Base-by-base conservation (phyloP, 92 coral and sea anemone species). In the Epizoanthus illoricatus region DNA sequence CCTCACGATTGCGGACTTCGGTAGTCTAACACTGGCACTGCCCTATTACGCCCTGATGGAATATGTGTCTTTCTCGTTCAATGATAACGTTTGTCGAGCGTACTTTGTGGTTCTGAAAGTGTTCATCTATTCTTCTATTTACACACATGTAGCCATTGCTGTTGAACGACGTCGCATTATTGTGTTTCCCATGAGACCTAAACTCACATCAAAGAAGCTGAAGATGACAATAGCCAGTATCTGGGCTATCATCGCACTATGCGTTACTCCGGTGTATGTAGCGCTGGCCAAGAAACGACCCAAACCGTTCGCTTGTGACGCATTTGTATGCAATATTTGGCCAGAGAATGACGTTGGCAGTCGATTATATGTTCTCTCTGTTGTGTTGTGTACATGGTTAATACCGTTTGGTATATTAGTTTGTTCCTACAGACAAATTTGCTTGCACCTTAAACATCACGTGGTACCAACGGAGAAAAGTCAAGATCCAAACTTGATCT, bases 141-240 rank as follows among this genome's bases (percentile, higher is more conserved):
- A 78, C 59, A 86, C 89, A 9, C 89, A 86, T 54, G 71, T 83
- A 4, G 79, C 89, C 19, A 86, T 86, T 52, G 89, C 89, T 8
- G 71, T 86, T 33, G 89, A 86, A 43, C 59, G 89, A 33, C 84
- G 70, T 69, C 41, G 86, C 28, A 75, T 78, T 4, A 73, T 86
- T 60, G 85, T 81, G 59, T 80, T 80, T 33, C 85, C 89, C 1
- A 62, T 86, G 85, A 80, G 39, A 75, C 78, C 64, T 21, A 80
- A 66, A 52, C 61, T 81, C 11, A 58, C 89, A 28, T 17, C 71
- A 3, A 63, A 78, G 28, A 62, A 42, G 4, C 59, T 78, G 16
- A 78, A 78, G 57, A 62, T 45, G 24, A n/a, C 21, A 40, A 78
- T 39, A 15, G 43, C 52, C 54, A 11, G 82, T 62, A 49, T 78